These are phyloP conservation scores for Allobates femoralis DNA, from an alignment of 2,797 vertebrate species.

Conservation along the genomic window DNA sequence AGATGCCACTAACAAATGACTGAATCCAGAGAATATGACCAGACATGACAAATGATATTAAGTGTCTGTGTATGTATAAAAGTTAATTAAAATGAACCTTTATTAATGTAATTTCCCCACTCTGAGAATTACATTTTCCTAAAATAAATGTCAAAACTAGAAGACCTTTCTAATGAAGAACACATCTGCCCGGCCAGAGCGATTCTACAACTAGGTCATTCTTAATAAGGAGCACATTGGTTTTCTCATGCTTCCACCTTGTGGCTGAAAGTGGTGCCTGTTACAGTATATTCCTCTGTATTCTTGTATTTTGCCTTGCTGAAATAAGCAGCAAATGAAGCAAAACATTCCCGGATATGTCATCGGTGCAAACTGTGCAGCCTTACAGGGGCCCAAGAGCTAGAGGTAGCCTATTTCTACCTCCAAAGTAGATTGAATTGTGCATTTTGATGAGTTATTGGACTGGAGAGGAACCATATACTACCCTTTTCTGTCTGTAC, in stretches of 20 bases:
- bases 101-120: not conserved
- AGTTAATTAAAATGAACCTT: not conserved
- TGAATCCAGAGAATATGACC: not conserved
- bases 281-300: not conserved
- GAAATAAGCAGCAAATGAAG: too few species aligned
- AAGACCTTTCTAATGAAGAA: not conserved
- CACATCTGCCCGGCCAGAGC: not conserved
- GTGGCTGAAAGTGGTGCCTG: not conserved
- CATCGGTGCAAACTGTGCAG: too few species aligned
- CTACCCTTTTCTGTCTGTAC: too few species aligned
- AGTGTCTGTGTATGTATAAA: not conserved
- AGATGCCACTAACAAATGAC: not conserved
- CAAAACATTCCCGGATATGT: too few species aligned
- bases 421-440: too few species aligned
- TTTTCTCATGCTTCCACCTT: not conserved
- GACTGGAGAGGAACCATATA: too few species aligned
- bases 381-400: too few species aligned
- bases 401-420: too few species aligned
- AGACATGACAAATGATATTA: not conserved
- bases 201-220: constrained; percentile 14
- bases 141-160: not conserved
- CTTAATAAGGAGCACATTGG: not conserved
- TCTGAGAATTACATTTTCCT: not conserved
- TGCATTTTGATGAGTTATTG: too few species aligned
- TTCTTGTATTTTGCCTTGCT: too few species aligned